phyloP scores from a whole-genome alignment of 2,888 invertebrate species.

The Baccha elongata region DNA sequence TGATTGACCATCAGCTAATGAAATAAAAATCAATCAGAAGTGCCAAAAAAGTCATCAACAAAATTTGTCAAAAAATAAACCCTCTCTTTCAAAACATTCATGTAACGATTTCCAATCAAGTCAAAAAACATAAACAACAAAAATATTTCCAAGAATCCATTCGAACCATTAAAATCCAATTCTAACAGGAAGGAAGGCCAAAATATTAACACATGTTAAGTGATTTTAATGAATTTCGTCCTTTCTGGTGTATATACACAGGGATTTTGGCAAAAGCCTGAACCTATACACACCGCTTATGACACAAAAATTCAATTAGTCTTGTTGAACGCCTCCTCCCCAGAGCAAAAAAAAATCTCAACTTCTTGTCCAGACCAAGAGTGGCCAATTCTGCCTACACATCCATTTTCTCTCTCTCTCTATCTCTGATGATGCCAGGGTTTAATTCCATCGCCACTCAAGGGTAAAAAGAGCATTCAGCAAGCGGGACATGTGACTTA shows the following conservation, averaged over 20 bases:
- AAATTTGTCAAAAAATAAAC: too few relatives aligned
- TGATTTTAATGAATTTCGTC: constrained; percentile 68
- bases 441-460: constrained; percentile 55
- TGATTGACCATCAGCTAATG: too few relatives aligned
- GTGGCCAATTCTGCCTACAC: constrained; percentile 31
- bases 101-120: constrained; percentile 29
- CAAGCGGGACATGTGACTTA: constrained; percentile 48
- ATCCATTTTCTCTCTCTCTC: neutral
- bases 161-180: constrained; percentile 68
- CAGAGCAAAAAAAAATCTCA: constrained; percentile 48
- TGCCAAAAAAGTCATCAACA: too few relatives aligned
- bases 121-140: constrained; percentile 1
- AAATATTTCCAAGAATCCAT: neutral
- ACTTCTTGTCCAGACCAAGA: constrained; percentile 39
- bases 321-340: constrained; percentile 79
- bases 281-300: constrained; percentile 32
- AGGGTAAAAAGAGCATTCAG: constrained; percentile 48
- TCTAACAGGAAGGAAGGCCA: constrained; percentile 69
- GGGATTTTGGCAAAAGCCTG: constrained; percentile 13
- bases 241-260: neutral
- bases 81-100: too few relatives aligned
- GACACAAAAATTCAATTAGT: constrained; percentile 82
- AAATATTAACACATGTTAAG: constrained; percentile 71
- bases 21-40: too few relatives aligned
- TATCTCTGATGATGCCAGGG: constrained; percentile 3